Conservation (phyloP, 2,888 invertebrate species). For the Schizaphis graminum region DNA sequence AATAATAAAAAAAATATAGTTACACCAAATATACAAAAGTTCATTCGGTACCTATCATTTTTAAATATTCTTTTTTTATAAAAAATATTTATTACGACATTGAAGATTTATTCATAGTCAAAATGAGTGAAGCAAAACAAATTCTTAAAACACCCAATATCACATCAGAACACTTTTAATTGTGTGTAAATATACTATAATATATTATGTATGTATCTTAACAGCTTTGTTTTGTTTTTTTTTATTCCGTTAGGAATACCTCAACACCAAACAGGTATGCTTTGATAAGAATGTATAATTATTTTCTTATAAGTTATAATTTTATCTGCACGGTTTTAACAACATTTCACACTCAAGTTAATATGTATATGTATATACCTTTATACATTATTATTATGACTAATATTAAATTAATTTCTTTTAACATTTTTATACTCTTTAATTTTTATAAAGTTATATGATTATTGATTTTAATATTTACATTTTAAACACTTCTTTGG, state of each 20-base stretch:
- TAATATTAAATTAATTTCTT: neutral
- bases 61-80: neutral
- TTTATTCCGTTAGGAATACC: constrained; percentile 64
- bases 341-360: neutral
- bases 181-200: constrained; percentile 7
- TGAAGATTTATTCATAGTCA: neutral
- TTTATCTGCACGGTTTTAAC: constrained; percentile 51
- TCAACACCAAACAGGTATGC: constrained; percentile 65
- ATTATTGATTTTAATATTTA: neutral
- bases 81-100: neutral
- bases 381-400: constrained; percentile 7
- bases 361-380: neutral
- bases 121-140: neutral
- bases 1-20: neutral
- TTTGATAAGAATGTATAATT: constrained; percentile 48
- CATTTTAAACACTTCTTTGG: neutral
- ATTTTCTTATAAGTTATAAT: neutral
- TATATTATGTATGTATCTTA: constrained; percentile 47
- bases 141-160: neutral
- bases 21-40: neutral
- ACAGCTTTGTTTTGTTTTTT: constrained; percentile 64
- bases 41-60: neutral
- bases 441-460: constrained; percentile 1
- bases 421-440: neutral
- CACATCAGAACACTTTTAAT: neutral